Conservation (phyloP, 2,113 vertebrate species). For the Corythornis cristatus region DNA sequence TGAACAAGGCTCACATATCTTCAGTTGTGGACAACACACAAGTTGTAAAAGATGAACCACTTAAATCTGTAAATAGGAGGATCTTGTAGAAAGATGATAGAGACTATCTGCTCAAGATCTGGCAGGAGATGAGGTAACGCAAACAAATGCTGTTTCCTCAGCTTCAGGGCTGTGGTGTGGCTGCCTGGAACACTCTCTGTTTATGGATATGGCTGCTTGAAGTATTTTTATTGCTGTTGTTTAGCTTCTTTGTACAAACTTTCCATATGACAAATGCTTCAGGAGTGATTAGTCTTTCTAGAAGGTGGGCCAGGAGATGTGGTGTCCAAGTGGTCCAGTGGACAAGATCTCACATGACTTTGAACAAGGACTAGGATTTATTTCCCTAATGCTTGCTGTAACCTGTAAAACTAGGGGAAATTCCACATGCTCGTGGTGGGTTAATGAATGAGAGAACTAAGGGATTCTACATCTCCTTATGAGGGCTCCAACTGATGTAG, state of each 20-base stretch:
- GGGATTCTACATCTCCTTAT: not conserved
- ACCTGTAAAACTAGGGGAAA: not conserved
- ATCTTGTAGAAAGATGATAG: not conserved
- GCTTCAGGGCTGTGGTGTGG: not conserved
- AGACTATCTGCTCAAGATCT: not conserved
- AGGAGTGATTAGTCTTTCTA: not conserved
- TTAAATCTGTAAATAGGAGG: not conserved
- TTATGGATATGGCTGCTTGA: not conserved
- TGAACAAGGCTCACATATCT: not conserved
- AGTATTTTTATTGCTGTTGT: not conserved
- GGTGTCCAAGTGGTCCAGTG: fast-evolving
- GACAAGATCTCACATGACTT: not conserved
- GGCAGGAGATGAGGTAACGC: not conserved
- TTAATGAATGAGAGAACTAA: not conserved
- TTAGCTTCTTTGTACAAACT: not conserved
- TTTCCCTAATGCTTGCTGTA: not conserved
- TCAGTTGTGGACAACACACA: not conserved
- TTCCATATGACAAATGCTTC: too few species aligned
- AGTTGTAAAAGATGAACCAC: not conserved
- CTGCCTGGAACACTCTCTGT: not conserved
- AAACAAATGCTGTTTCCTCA: not conserved
- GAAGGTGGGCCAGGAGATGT: not conserved
- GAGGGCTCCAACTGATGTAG: not conserved
- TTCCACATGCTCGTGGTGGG: fast-evolving
- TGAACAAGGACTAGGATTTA: not conserved